Evolutionary conservation across 2,113 vertebrate species (phyloP).

Genomic region (Mus pahari): DNA sequence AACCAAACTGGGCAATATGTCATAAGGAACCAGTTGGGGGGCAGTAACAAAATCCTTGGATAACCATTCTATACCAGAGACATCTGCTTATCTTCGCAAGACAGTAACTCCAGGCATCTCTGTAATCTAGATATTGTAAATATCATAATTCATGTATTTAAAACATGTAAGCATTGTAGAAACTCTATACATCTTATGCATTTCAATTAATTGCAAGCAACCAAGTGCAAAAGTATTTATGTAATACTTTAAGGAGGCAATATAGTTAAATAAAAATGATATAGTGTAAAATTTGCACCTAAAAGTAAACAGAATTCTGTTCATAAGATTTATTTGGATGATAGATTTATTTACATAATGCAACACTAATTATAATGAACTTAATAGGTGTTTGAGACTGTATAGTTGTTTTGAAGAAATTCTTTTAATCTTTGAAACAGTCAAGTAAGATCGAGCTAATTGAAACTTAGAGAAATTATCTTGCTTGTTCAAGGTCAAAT

Average conservation of each 20-base stretch:
- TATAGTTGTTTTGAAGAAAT: neutral
- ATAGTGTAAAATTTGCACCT: neutral
- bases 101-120: slow-evolving; percentile 80
- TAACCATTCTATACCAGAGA: slow-evolving; percentile 81
- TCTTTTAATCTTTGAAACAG: slow-evolving; percentile 47
- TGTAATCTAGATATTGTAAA: slow-evolving; percentile 70
- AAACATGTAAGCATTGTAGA: slow-evolving; percentile 29
- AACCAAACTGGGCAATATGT: slow-evolving; percentile 85
- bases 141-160: slow-evolving; percentile 19
- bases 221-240: neutral
- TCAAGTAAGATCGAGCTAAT: neutral
- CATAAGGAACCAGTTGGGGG: slow-evolving; percentile 87
- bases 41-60: slow-evolving; percentile 84
- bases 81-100: slow-evolving; percentile 87
- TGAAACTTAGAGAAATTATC: slow-evolving; percentile 5
- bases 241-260: neutral
- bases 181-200: slow-evolving; percentile 9
- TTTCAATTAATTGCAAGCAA: neutral
- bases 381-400: neutral
- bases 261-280: neutral
- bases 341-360: neutral
- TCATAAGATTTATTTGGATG: neutral
- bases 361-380: neutral
- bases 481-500: neutral
- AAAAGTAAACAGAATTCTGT: neutral